Evolutionary conservation across 2,797 vertebrate species (phyloP), one percentile per base, ranked within the genome.

Genomic region (Sorex maritimensis): DNA sequence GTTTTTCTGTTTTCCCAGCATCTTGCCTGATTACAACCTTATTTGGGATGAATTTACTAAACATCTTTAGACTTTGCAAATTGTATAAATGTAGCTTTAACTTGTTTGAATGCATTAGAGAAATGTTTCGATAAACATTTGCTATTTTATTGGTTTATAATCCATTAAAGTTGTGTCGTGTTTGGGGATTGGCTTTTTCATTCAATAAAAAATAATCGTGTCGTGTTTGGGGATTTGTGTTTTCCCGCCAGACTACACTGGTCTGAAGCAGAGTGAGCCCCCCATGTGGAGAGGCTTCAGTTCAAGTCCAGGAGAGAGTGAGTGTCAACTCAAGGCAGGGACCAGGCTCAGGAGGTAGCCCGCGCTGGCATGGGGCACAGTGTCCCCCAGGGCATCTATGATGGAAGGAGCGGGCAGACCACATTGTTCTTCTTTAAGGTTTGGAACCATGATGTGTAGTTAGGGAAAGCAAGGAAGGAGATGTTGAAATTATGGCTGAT

Each of bases 91-190:
- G 61, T n/a, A 67, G 38, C 63, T 61, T 52, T 46, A 63, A 58
- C 30, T 61, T 61, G 58, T 61, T 61, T 61, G 21, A 61, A 21
- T 21, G 15, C 21, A 65, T 41, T 68, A 49, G 49, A 68, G 84
- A 89, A 75, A 13, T 81, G 75, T 86, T 63, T 67, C 15, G 28
- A 1, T 81, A 65, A 91, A 69, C 81, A 80, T 46, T 90, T 69
- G 67, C 34, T 23, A 74, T 63, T 79, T 73, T 71, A 68, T 86
- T 93, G 46, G n/a, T 4, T 80, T 90, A 55, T 69, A 74, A 69
- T 49, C 30, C 34, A 49, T 81, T 71, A 21, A 23, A n/a, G 46
- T 44, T 55, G 46, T 14, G n/a, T 58, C 30, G 7, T 80, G 6
- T 95, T 72, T 21, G 30, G 44, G 8, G 87, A 72, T 95, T 92